Conservation (phyloP, 2,113 vertebrate species). For the Macroglossus sobrinus region DNA sequence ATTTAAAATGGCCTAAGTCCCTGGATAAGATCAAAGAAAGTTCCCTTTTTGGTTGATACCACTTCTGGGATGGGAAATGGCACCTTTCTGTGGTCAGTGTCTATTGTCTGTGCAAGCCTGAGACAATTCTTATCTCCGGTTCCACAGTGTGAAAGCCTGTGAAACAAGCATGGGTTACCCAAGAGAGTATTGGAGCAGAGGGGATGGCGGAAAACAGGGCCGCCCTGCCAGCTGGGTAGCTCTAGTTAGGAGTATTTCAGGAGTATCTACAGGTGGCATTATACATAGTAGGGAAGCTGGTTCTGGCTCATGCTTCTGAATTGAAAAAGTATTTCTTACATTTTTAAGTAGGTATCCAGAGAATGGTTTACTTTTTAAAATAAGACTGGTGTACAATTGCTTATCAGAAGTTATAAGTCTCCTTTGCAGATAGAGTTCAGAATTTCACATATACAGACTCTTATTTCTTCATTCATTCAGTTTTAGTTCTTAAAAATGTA, state of each 20-base stretch:
- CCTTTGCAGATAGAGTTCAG: not conserved
- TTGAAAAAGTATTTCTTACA: not conserved
- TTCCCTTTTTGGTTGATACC: constrained; percentile 73
- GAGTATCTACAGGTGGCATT: not conserved
- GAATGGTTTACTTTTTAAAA: not conserved
- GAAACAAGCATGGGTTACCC: constrained; percentile 72
- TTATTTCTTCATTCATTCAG: not conserved
- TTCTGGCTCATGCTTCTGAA: not conserved
- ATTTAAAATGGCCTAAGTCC: not conserved
- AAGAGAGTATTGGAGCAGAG: constrained; percentile 25
- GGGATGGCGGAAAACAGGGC: not conserved
- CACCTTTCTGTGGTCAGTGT: constrained; percentile 56
- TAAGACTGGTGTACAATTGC: not conserved
- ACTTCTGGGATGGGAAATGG: constrained; percentile 62
- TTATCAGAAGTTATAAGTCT: not conserved
- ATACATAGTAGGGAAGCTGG: not conserved
- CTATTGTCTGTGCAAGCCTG: constrained; percentile 6
- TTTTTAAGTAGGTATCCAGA: not conserved
- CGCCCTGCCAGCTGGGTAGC: not conserved
- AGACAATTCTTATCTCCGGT: constrained; percentile 72
- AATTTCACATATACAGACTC: not conserved
- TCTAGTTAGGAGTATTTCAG: not conserved
- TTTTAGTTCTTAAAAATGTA: not conserved
- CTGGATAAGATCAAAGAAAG: constrained; percentile 77
- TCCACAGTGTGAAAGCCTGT: constrained; percentile 66